Evolutionary conservation across 2,113 vertebrate species (phyloP).

Genomic region (Sorex fumeus): DNA sequence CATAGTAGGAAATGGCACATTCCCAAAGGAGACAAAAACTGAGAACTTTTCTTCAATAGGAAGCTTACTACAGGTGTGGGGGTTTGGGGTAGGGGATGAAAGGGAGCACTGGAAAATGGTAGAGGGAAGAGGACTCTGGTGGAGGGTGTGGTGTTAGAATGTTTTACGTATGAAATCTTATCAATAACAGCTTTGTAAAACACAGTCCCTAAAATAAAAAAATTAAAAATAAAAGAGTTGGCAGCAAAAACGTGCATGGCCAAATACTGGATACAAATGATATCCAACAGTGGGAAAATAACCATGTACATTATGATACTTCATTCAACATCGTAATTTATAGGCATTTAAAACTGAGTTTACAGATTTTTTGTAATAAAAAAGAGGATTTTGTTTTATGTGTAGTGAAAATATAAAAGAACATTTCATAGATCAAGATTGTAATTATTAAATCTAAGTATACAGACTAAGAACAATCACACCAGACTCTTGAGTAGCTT

Average conservation of each 20-base stretch:
- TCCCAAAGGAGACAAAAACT: too few species aligned
- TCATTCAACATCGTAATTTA: background rate
- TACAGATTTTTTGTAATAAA: background rate
- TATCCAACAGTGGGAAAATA: background rate
- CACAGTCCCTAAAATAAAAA: background rate
- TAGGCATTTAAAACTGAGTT: constrained; percentile 19
- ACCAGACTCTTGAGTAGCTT: background rate
- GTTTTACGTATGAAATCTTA: too few species aligned
- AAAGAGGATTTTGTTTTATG: background rate
- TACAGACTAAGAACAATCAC: background rate
- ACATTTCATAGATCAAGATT: background rate
- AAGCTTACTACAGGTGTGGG: too few species aligned
- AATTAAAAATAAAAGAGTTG: background rate
- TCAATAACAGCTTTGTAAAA: too few species aligned
- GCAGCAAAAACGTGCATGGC: background rate
- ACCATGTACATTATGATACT: background rate
- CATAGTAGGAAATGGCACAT: too few species aligned
- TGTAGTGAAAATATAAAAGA: constrained; percentile 39
- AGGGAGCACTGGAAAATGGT: too few species aligned
- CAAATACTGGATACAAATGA: constrained; percentile 19
- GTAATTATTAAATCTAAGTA: background rate
- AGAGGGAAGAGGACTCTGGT: too few species aligned
- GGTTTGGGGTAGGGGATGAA: too few species aligned
- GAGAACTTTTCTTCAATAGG: too few species aligned
- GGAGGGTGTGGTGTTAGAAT: too few species aligned